Conservation (phyloP, 1,140 invertebrate species). For the Hyles vespertilio region DNA sequence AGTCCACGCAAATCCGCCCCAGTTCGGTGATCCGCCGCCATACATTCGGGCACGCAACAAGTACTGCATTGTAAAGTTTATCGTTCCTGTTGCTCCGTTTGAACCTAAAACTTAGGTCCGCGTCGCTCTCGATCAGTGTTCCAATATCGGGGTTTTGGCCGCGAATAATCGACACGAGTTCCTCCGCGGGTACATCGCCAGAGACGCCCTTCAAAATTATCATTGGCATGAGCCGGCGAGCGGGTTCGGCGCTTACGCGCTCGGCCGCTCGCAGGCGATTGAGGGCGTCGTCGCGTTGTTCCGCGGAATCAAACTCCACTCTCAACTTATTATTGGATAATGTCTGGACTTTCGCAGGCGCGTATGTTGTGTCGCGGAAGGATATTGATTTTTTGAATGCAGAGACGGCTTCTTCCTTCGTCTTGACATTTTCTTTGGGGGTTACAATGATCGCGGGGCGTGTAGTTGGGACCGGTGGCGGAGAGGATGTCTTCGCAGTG, state of each 20-base stretch:
- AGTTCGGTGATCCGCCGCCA: not conserved
- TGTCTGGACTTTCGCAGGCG: conserved; percentile 8
- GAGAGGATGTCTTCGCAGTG: too few species aligned
- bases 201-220: not conserved
- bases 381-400: not conserved
- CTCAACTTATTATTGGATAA: conserved; percentile 15
- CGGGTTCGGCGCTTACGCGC: not conserved
- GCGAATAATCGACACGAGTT: not conserved
- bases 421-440: not conserved
- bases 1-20: not conserved
- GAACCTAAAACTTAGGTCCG: not conserved
- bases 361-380: not conserved
- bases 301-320: conserved; percentile 15
- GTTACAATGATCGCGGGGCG: not conserved
- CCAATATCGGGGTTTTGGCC: not conserved
- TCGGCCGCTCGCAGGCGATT: not conserved
- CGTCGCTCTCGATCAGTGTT: too few species aligned
- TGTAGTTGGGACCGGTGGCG: not conserved
- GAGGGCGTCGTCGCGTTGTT: conserved; percentile 8
- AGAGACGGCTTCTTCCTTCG: not conserved
- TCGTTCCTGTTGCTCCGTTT: not conserved
- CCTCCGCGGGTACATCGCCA: not conserved
- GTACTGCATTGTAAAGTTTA: not conserved
- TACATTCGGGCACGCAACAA: not conserved
- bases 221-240: not conserved